A percentile compares a stretch with the other conserved stretches of the same genome.
phyloP scores from a whole-genome alignment of 2,888 invertebrate species.

The Dorcus hopei region DNA sequence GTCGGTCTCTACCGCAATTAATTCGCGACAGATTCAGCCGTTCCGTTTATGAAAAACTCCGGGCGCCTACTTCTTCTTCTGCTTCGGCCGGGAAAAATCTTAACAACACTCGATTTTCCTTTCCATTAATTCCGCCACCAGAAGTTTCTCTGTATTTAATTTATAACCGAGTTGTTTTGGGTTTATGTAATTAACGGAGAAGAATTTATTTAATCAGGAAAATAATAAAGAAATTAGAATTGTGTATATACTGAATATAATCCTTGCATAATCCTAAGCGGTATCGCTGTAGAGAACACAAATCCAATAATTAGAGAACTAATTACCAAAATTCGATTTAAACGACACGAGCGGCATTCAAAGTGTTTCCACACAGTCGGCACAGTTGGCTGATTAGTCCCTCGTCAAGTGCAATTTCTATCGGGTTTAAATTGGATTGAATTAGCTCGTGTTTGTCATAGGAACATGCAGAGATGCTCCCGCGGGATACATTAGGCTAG shows the following conservation, averaged over 20 bases:
- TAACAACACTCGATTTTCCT: no score
- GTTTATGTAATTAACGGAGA: no score
- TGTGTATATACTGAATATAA: neutral
- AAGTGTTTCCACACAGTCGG: conserved; percentile 35
- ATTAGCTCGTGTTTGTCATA: conserved; percentile 37
- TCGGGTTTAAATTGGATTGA: conserved; percentile 43
- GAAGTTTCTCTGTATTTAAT: no score
- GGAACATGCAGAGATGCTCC: conserved; percentile 26
- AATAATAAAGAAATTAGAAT: no score
- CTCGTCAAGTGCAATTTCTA: conserved; percentile 44
- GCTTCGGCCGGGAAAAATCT: no score
- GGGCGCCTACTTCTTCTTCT: no score
- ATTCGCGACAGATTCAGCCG: conserved; percentile 14
- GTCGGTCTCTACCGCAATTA: conserved; percentile 15
- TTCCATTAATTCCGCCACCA: no score
- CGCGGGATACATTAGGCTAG: conserved; percentile 30
- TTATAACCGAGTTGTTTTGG: no score
- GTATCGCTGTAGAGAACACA: conserved; percentile 36
- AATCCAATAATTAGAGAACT: conserved; percentile 42
- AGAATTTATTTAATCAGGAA: no score
- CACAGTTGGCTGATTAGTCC: conserved; percentile 37
- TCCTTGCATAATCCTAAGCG: conserved; percentile 22
- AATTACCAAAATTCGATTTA: conserved; percentile 43
- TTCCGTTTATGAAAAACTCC: no score
- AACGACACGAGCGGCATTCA: conserved; percentile 38